Evolutionary conservation across 2,888 invertebrate genomes (phyloP).

Genomic region (Lepidocyrtinus sp.): DNA sequence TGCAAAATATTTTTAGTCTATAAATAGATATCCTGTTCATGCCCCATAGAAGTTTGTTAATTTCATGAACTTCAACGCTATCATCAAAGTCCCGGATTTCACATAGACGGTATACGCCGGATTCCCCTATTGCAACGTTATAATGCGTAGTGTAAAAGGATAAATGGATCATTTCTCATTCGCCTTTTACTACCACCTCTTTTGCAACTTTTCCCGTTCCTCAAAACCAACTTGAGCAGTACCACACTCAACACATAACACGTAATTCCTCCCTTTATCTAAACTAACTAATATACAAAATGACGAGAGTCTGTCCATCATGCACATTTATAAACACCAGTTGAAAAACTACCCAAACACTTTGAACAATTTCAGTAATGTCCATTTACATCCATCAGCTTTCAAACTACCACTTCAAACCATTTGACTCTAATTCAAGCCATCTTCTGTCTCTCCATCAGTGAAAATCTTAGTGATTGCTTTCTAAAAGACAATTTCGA

Average conservation of each 20-base stretch:
- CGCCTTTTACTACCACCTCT: background rate
- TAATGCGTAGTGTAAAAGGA: slow-evolving; percentile 66
- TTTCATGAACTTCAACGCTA: slow-evolving; percentile 65
- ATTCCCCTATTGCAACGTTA: slow-evolving; percentile 61
- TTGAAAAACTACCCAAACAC: background rate
- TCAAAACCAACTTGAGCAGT: too few relatives aligned
- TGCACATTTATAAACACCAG: background rate
- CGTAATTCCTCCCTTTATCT: background rate
- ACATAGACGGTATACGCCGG: slow-evolving; percentile 58
- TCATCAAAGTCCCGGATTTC: slow-evolving; percentile 68
- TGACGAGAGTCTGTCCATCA: background rate
- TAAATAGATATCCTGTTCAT: slow-evolving; percentile 48
- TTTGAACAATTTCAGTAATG: background rate
- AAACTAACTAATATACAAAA: background rate
- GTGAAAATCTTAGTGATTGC: too few relatives aligned
- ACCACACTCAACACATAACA: background rate
- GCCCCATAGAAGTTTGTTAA: slow-evolving; percentile 69
- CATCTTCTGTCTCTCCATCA: too few relatives aligned
- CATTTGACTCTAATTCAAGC: too few relatives aligned
- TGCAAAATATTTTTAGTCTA: background rate
- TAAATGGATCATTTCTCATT: slow-evolving; percentile 64
- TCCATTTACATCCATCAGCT: too few relatives aligned
- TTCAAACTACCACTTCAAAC: too few relatives aligned
- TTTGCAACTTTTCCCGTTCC: background rate
- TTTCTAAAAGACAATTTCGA: too few relatives aligned